A percentile compares a stretch with the other conserved stretches of the same genome.
These are phyloP conservation scores for Dione juno DNA, from an alignment of 2,888 invertebrate genomes.

Conservation along the genomic window DNA sequence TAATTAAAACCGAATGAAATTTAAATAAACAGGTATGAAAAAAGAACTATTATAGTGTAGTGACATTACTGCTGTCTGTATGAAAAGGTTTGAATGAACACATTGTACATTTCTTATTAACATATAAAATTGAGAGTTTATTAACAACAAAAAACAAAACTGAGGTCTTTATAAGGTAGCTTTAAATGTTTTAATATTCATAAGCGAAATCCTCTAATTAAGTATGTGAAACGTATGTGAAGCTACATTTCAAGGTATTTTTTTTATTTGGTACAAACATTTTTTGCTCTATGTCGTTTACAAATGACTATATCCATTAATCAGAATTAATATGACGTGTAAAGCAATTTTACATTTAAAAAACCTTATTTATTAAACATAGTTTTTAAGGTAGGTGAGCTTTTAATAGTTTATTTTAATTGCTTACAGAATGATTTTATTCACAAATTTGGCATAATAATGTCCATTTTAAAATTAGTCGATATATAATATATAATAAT, in stretches of 20 bases:
- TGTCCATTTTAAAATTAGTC: not conserved
- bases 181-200: not conserved
- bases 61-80: not conserved
- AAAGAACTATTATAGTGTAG: too few species aligned
- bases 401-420: conserved; percentile 2
- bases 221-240: not conserved
- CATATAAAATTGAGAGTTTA: not conserved
- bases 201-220: conserved; percentile 9
- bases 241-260: not conserved
- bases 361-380: not conserved
- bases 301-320: not conserved
- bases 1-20: too few species aligned
- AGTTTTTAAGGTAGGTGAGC: not conserved
- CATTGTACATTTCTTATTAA: not conserved
- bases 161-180: not conserved
- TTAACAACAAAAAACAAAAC: not conserved
- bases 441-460: not conserved
- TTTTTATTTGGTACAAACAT: not conserved
- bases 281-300: not conserved
- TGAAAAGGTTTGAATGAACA: not conserved
- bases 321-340: not conserved
- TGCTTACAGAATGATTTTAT: not conserved
- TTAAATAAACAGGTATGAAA: too few species aligned
- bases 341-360: not conserved
- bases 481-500: not conserved